Base-by-base conservation (phyloP, 2,797 vertebrate genomes). In the Dicrostonyx torquatus region DNA sequence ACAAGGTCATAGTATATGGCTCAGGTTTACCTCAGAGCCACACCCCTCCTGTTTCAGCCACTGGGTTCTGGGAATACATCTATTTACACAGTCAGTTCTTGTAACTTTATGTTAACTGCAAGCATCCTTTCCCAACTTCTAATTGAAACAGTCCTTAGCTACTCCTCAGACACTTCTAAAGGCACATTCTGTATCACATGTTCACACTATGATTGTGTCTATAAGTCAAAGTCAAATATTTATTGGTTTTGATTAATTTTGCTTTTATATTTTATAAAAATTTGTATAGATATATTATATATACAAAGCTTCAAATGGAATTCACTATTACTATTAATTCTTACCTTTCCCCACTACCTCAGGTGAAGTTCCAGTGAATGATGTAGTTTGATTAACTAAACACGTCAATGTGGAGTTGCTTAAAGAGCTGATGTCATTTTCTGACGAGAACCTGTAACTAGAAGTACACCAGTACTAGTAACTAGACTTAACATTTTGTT, bases 371-470 rank as follows among this genome's bases (percentile, higher is more conserved):
- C 20, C 83, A 87, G 94, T 94, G 73, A 78, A 7, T 58, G 73
- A 60, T 18, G 76, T 9, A 83, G 24, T 94, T 80, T 94, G 80
- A 62, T 91, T 93, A 72, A 8, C 37, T 13, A 14, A 83, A 58
- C 97, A 97, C 20, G 31, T 91, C 45, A 79, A 66, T 66, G 93
- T 95, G 85, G 78, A 90, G 83, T 96, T 97, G 22, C 62, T 17
- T 77, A 84, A 53, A 91, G 79, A 34, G 18, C 79, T 53, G 29
- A 31, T 13, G 64, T 26, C 2, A 12, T 8, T 55, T 43, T 97
- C 89, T 93, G 45, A 58, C 37, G 96, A 93, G 93, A 90, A 97
- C 48, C 82, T 97, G 78, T 97, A 97, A 97, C 97, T 97, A 26
- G 94, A 91, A 89, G 17, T 82, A 91, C 9, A 91, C 88, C 14